phyloP scores from a whole-genome alignment of 2,797 vertebrate species.

The Lepidocolaptes lacrymiger region DNA sequence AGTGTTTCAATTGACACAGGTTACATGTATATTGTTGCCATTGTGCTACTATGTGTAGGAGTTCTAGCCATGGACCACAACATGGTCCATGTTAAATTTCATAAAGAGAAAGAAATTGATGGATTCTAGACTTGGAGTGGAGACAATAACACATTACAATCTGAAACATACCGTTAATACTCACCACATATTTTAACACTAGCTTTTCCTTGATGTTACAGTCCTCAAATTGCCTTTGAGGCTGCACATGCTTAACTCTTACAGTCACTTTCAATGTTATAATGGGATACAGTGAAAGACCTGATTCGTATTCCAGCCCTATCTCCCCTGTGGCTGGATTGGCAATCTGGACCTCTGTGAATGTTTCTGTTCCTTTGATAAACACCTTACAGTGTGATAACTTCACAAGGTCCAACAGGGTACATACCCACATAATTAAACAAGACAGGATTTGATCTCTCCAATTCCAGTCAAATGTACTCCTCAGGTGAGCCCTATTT shows the following conservation, averaged over 20 bases:
- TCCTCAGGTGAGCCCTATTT: neutral
- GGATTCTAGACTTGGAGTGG: neutral
- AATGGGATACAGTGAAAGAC: neutral
- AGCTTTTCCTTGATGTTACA: neutral
- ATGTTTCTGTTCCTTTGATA: neutral
- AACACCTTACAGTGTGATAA: neutral
- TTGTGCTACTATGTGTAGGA: neutral
- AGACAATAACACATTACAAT: neutral
- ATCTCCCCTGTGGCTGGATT: neutral
- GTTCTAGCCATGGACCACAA: neutral
- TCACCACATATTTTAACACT: neutral
- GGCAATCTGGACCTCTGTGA: neutral
- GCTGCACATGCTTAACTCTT: neutral
- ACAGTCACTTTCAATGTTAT: neutral
- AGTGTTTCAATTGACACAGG: neutral
- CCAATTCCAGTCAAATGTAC: neutral
- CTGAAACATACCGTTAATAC: neutral
- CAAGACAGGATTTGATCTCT: neutral
- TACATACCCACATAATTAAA: neutral
- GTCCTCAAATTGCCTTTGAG: neutral
- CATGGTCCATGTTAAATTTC: neutral
- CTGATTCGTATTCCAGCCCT: neutral
- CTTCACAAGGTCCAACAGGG: neutral
- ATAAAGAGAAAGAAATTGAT: neutral
- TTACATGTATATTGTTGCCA: neutral